Conservation (phyloP, 2,113 vertebrate species). For the crab-eating macaque (Macaca fascicularis) region T2T-MFA8v1.1 NC_088378.1:74994001-74994500, state of each 20-base stretch:
- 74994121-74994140: too few relatives aligned
- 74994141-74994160: too few relatives aligned
- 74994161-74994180: too few relatives aligned
- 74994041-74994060: too few relatives aligned
- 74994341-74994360: neutral
- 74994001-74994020: too few relatives aligned
- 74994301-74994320: neutral
- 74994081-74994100: too few relatives aligned
- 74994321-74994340: neutral
- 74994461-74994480: slow-evolving; percentile 5
- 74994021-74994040: too few relatives aligned
- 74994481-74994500: neutral
- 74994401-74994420: neutral
- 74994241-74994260: neutral
- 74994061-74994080: too few relatives aligned
- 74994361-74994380: neutral
- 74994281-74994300: neutral
- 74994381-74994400: neutral
- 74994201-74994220: neutral
- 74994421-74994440: neutral
- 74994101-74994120: too few relatives aligned
- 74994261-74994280: neutral
- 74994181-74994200: neutral
- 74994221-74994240: neutral
- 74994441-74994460: neutral